Base-by-base conservation (phyloP, 2,113 vertebrate species). In the Heterotis niloticus region DNA sequence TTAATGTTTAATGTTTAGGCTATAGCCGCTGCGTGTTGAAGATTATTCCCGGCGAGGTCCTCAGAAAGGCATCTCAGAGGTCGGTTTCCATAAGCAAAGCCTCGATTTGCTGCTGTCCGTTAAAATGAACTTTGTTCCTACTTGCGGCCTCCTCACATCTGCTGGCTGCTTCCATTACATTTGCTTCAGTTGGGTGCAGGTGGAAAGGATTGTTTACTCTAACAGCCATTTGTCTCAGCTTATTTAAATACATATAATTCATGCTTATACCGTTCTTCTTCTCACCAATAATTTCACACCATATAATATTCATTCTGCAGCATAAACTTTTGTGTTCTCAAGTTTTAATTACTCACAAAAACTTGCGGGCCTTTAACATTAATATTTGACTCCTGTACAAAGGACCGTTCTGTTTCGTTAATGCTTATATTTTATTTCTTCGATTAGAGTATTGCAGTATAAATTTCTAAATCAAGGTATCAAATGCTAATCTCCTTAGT, bases 141-240 rank as follows among this genome's bases (percentile, higher is more conserved):
- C 60, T 64, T 71, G 59, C 28, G 28, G 69, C 16, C 52, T 18
- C 12, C 34, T 54, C 78, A 77, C 76, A 79, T 34, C 28, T 64
- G 57, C 56, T n/a, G 26, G 65, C 56, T 60, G 18, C 28, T 79
- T 79, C 62, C 13, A 72, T 72, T 64, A 64, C 60, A 29, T 72
- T 79, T 20, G 72, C 64, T 79, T 73, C 10, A 54, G 17, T 54
- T 24, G 12, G 14, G 20, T 51, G 23, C 62, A 28, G 23, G 60
- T 64, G 62, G 17, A 77, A 26, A 64, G 59, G 24, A 76, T 64
- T 3, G 34, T 76, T 18, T 13, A 64, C 12, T 26, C 14, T 34
- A 68, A 68, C 54, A 69, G 59, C 16, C 52, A 57, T 59, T 78
- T 70, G 18, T 69, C 26, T 78, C 10, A 26, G 64, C 10, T 17